Percentiles rank a stretch among this genome's conserved stretches.
Evolutionary conservation across 2,888 invertebrate genomes (phyloP).

Genomic region (Caenorhabditis sulstoni): DNA sequence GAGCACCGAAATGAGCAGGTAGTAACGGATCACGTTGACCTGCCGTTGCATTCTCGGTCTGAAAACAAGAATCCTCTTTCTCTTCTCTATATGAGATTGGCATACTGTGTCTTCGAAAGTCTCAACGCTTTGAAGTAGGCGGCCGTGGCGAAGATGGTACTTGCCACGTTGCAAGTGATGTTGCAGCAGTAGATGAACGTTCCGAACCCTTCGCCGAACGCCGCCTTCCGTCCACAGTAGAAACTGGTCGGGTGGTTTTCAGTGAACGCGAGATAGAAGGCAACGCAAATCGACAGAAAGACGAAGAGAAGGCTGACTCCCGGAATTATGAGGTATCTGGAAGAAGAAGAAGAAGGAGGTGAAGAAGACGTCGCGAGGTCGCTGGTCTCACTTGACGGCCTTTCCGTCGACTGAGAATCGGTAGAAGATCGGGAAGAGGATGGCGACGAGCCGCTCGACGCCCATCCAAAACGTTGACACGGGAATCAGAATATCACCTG

Average conservation of each 20-base stretch:
- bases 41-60: slow-evolving; percentile 69
- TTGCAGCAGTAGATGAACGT: slow-evolving; percentile 70
- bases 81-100: too few species aligned
- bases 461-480: slow-evolving; percentile 71
- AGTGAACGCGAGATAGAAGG: slow-evolving; percentile 60
- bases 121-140: slow-evolving; percentile 67
- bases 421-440: slow-evolving; percentile 67
- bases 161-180: slow-evolving; percentile 67
- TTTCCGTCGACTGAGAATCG: slow-evolving; percentile 66
- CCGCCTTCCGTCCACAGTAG: slow-evolving; percentile 73
- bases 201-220: slow-evolving; percentile 71
- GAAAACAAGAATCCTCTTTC: too few species aligned
- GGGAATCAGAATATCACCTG: slow-evolving; percentile 69
- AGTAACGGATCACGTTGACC: slow-evolving; percentile 69
- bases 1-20: slow-evolving; percentile 69
- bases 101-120: slow-evolving; percentile 66
- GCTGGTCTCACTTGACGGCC: slow-evolving; percentile 54
- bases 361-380: neutral
- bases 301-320: slow-evolving; percentile 62
- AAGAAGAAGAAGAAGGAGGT: slow-evolving; percentile 14
- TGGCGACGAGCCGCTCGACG: slow-evolving; percentile 68
- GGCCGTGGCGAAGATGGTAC: slow-evolving; percentile 64
- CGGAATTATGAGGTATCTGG: slow-evolving; percentile 62
- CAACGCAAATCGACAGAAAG: slow-evolving; percentile 56
- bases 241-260: slow-evolving; percentile 60